A percentile compares a stretch with the other conserved stretches of the same genome.
Evolutionary conservation across 2,888 invertebrate species (phyloP).

Genomic region (Seladonia tumulorum): DNA sequence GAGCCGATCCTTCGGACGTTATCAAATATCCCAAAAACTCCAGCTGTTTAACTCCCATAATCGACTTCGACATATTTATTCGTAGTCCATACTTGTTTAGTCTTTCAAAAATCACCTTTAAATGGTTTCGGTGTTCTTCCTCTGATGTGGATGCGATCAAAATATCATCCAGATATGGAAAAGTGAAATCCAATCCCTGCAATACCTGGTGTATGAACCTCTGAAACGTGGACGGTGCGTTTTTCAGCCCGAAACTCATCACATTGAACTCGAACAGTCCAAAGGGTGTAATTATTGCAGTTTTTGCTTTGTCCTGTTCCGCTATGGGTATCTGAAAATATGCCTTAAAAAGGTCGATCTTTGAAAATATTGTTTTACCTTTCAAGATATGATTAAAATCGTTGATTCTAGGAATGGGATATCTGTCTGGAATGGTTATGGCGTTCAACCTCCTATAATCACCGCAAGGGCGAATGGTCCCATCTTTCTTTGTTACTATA

Average conservation of each 20-base stretch:
- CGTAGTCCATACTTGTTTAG: neutral
- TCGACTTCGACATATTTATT: constrained; percentile 7
- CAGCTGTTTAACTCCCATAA: neutral
- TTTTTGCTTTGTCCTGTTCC: constrained; percentile 5
- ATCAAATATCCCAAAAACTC: neutral
- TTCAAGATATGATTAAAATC: neutral
- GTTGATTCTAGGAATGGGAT: constrained; percentile 11
- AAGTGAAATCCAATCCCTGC: neutral
- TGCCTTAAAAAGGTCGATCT: too few species aligned
- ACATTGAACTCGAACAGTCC: constrained; percentile 17
- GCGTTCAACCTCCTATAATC: constrained; percentile 14
- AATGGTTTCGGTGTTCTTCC: constrained; percentile 5
- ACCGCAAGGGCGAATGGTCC: constrained; percentile 1
- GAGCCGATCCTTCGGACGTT: neutral
- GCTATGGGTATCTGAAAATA: too few species aligned
- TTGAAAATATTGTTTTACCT: constrained; percentile 16
- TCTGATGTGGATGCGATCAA: constrained; percentile 3
- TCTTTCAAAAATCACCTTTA: constrained; percentile 3
- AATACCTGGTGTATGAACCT: constrained; percentile 19
- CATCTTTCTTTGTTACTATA: constrained; percentile 4
- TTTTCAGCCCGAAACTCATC: constrained; percentile 20
- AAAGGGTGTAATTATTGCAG: constrained; percentile 26
- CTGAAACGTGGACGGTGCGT: constrained; percentile 17
- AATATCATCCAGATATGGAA: constrained; percentile 25
- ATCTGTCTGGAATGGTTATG: neutral